Evolutionary conservation across 2,797 vertebrate species (phyloP), one percentile per base, ranked within the genome.

Genomic region (Pseudopleuronectes americanus): DNA sequence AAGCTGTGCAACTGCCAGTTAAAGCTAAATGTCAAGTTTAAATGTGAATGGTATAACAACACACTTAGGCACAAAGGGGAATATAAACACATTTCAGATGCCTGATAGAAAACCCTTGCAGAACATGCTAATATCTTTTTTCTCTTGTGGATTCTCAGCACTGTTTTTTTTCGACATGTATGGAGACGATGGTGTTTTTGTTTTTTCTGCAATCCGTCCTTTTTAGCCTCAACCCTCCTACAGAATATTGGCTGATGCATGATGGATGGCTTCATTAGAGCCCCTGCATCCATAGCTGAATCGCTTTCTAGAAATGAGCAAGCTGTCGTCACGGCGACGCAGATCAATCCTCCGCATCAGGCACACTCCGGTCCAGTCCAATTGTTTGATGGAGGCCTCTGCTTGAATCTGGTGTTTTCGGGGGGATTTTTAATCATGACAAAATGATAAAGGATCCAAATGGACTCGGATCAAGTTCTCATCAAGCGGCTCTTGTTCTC

Each of bases 241-340:
- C 58, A 64, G 43, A 77, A 60, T 88, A 89, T 89, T 51, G 81
- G 79, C 86, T 77, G 60, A 49, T 36, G 64, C 66, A 75, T 90
- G 90, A 92, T 87, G 86, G 83, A 91, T 89, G 86, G 64, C 78
- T 91, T 91, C 81, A 92, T 91, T 89, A 91, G 65, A 76, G 65
- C 68, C 31, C 69, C 69, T 26, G 74, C 84, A 86, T 84, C 80
- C 81, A 80, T 66, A 63, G 76, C 76, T 71, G 78, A 88, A 84
- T 86, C 87, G 74, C 74, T 78, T 80, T 83, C 61, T 74, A 75
- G 72, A 85, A 87, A 88, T 80, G 81, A 89, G 83, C 78, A 77
- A 80, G 84, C 86, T 83, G 88, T 88, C 87, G 85, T 83, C 81
- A 19, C 64, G 2, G 38, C 24, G 23, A 59, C 71, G 76, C 77